Percentiles rank a stretch among this genome's conserved stretches.
Conservation (phyloP, 2,888 invertebrate species). For the Mythimna impura region DNA sequence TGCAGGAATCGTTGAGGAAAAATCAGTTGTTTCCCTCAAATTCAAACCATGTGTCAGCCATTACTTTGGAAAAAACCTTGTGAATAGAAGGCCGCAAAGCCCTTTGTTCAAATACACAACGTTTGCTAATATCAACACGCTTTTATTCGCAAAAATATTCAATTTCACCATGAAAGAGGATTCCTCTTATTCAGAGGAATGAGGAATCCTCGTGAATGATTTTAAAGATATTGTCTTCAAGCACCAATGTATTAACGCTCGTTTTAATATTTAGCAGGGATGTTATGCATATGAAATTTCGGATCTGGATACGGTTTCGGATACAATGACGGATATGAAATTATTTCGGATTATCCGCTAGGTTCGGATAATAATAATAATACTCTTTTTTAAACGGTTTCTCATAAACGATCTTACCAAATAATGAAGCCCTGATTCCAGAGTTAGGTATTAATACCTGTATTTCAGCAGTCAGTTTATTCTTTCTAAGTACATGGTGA, state of each 20-base stretch:
- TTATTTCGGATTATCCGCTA: too few species aligned
- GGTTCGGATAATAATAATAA: too few species aligned
- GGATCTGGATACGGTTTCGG: too few species aligned
- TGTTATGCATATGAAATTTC: not conserved
- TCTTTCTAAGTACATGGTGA: too few species aligned
- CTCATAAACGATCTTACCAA: too few species aligned
- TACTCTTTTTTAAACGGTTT: too few species aligned
- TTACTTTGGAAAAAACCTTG: slow-evolving; percentile 11
- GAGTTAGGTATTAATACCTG: too few species aligned
- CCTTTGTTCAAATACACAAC: slow-evolving; percentile 51
- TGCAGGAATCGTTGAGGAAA: not conserved
- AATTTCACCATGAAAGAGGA: slow-evolving; percentile 39
- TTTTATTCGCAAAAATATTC: slow-evolving; percentile 50
- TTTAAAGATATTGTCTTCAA: slow-evolving; percentile 17
- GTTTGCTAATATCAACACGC: slow-evolving; percentile 49
- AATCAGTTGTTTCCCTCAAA: not conserved
- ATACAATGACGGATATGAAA: too few species aligned
- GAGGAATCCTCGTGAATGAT: not conserved
- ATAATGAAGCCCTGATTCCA: too few species aligned
- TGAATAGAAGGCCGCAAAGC: slow-evolving; percentile 25
- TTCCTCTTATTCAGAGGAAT: not conserved
- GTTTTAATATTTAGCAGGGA: not conserved
- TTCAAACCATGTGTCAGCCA: slow-evolving; percentile 29
- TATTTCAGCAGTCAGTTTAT: too few species aligned
- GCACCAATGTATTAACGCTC: slow-evolving; percentile 6